phyloP scores from a whole-genome alignment of 2,113 vertebrate genomes.

The Micromys minutus region DNA sequence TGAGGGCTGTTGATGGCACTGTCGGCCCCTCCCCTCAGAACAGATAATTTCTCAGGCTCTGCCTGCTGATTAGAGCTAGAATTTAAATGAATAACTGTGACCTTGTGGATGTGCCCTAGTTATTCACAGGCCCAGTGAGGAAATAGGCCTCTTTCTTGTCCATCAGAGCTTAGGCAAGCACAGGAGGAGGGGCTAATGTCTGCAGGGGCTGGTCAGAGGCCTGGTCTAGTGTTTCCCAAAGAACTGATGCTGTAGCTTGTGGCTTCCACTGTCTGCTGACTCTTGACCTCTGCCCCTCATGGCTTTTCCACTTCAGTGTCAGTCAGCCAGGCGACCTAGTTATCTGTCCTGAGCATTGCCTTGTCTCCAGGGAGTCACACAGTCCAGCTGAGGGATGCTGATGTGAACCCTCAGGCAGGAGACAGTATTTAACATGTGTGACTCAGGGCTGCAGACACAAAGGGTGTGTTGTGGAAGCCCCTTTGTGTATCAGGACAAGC shows the following conservation, averaged over 20 bases:
- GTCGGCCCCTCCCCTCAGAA: conserved; percentile 56
- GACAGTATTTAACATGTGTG: background rate
- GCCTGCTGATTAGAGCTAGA: conserved; percentile 74
- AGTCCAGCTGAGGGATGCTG: background rate
- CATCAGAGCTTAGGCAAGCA: conserved; percentile 48
- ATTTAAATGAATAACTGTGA: conserved; percentile 76
- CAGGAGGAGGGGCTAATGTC: conserved; percentile 17
- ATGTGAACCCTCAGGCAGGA: background rate
- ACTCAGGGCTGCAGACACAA: background rate
- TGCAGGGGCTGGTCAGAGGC: background rate
- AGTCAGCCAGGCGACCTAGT: background rate
- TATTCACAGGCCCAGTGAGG: conserved; percentile 72
- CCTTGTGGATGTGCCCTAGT: conserved; percentile 75
- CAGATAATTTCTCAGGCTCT: conserved; percentile 73
- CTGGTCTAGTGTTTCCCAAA: background rate
- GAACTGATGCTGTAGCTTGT: background rate
- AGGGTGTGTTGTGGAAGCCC: background rate
- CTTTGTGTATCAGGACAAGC: background rate
- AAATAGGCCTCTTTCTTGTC: conserved; percentile 69
- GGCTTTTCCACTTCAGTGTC: background rate
- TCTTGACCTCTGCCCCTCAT: conserved; percentile 11
- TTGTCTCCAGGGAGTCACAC: background rate
- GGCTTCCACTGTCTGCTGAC: background rate
- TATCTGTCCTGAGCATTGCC: background rate
- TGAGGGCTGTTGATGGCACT: conserved; percentile 14